These are phyloP conservation scores for Otolemur garnettii DNA, from an alignment of 2,113 vertebrate species.

Conservation along the genomic window DNA sequence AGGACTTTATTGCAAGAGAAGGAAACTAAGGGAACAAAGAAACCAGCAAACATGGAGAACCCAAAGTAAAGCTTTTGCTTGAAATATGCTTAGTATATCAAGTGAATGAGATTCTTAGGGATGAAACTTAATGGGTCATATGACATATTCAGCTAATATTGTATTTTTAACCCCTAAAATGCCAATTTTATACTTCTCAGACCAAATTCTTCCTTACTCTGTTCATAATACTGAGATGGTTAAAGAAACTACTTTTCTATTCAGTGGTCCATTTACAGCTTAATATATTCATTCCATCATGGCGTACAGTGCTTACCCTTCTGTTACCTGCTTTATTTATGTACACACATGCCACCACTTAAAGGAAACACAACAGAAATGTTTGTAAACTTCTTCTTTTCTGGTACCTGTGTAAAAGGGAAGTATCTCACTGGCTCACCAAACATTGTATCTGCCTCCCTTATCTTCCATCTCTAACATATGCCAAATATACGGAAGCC, in stretches of 20 bases:
- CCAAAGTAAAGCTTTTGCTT: slow-evolving; percentile 42
- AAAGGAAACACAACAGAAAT: slow-evolving; percentile 18
- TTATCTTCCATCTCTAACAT: slow-evolving; percentile 22
- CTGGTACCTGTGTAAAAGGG: slow-evolving; percentile 3
- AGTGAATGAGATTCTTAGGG: not conserved
- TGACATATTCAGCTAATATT: not conserved
- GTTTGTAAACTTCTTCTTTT: not conserved
- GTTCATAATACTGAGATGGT: not conserved
- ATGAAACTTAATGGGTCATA: not conserved
- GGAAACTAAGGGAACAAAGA: slow-evolving; percentile 32
- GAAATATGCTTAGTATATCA: slow-evolving; percentile 21
- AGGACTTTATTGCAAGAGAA: slow-evolving; percentile 39
- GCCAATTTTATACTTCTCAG: not conserved
- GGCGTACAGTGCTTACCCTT: slow-evolving; percentile 14
- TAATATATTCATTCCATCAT: not conserved
- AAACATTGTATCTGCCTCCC: not conserved
- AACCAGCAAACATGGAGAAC: not conserved
- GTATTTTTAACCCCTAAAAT: slow-evolving; percentile 26
- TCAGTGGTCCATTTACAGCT: not conserved
- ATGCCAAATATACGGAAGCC: not conserved
- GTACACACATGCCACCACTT: not conserved
- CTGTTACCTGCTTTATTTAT: slow-evolving; percentile 36
- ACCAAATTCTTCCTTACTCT: slow-evolving; percentile 1
- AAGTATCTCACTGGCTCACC: not conserved
- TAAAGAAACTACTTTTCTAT: slow-evolving; percentile 29